A percentile compares a stretch with the other conserved stretches of the same genome.
Conservation (phyloP, 2,797 vertebrate species). For the Poliocrania exsul region DNA sequence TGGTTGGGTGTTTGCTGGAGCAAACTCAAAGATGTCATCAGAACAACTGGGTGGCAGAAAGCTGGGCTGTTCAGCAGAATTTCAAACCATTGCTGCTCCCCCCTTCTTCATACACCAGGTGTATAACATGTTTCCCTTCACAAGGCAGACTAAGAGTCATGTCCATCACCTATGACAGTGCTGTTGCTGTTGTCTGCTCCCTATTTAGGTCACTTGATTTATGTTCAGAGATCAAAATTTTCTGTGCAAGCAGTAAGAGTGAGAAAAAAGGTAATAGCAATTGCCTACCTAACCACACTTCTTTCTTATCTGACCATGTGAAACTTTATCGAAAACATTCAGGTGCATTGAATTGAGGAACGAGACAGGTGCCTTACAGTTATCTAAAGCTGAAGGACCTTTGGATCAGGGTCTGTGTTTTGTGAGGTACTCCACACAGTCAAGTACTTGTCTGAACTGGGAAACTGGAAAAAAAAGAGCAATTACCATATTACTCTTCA, state of each 20-base stretch:
- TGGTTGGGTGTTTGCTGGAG: not conserved
- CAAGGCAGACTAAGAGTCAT: not conserved
- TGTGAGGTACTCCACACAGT: not conserved
- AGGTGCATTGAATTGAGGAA: not conserved
- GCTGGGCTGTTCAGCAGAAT: not conserved
- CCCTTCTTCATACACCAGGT: not conserved
- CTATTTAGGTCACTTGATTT: not conserved
- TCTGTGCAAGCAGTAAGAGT: not conserved
- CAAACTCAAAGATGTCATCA: not conserved
- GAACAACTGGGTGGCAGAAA: not conserved
- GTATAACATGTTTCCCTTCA: not conserved
- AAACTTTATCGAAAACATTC: not conserved
- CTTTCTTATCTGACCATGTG: not conserved
- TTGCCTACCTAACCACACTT: not conserved
- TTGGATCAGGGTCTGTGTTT: not conserved
- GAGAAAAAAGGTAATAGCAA: not conserved
- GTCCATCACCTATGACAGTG: fast-evolving
- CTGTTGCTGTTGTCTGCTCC: not conserved
- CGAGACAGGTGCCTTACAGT: not conserved
- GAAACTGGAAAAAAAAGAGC: not conserved
- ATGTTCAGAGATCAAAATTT: not conserved
- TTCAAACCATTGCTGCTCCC: not conserved
- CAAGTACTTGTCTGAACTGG: not conserved
- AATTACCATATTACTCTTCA: not conserved
- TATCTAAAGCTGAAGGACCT: not conserved